Conservation (phyloP, 2,888 invertebrate species). For the Drosophila maculinotata region DNA sequence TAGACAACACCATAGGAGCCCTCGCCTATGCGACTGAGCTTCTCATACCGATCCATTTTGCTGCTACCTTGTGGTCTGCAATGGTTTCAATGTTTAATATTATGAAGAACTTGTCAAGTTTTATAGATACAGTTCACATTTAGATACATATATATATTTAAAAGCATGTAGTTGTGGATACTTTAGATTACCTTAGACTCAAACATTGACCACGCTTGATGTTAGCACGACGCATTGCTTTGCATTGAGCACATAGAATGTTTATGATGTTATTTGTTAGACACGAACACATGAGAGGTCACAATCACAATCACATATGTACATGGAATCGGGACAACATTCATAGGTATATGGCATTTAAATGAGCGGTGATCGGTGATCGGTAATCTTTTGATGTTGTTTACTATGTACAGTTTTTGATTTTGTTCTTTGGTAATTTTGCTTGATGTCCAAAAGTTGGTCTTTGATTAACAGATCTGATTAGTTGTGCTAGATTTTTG, state of each 20-base stretch:
- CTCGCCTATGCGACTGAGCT: slow-evolving; percentile 96
- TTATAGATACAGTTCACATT: neutral
- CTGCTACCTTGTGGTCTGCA: slow-evolving; percentile 93
- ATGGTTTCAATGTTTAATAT: slow-evolving; percentile 29
- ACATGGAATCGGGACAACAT: slow-evolving; percentile 28
- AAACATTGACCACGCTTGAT: slow-evolving; percentile 83
- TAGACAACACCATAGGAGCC: slow-evolving; percentile 91
- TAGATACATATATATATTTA: neutral
- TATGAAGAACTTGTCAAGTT: no score
- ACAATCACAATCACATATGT: slow-evolving; percentile 37
- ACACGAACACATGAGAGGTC: slow-evolving; percentile 72
- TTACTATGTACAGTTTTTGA: slow-evolving; percentile 31
- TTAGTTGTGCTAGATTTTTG: slow-evolving; percentile 40
- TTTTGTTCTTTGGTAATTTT: slow-evolving; percentile 25
- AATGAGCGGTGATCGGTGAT: slow-evolving; percentile 42
- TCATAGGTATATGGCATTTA: slow-evolving; percentile 9
- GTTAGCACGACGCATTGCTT: slow-evolving; percentile 82
- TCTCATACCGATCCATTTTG: slow-evolving; percentile 97
- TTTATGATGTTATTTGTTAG: slow-evolving; percentile 60
- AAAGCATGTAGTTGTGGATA: slow-evolving; percentile 6
- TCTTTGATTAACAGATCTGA: slow-evolving; percentile 25
- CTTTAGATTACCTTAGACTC: slow-evolving; percentile 79
- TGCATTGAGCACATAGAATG: slow-evolving; percentile 78
- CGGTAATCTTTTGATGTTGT: slow-evolving; percentile 37
- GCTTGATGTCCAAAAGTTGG: slow-evolving; percentile 42